Evolutionary conservation across 2,113 vertebrate species (phyloP).

Genomic region (Neomonachus schauinslandi): DNA sequence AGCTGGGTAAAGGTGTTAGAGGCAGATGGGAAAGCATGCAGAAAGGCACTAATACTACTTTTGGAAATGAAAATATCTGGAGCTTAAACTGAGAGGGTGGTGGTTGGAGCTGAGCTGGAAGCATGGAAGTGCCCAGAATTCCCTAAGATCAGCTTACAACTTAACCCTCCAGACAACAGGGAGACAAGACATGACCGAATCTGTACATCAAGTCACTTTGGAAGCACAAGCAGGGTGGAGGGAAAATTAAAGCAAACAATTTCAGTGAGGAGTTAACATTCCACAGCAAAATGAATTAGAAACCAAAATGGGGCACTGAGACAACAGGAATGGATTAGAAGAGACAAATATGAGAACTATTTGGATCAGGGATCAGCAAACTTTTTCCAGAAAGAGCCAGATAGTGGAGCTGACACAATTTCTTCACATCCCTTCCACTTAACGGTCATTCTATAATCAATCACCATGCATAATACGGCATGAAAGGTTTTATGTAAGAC

Average conservation of each 20-base stretch:
- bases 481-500: slow-evolving; percentile 5
- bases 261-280: not conserved
- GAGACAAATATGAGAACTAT: not conserved
- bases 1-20: not conserved
- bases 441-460: not conserved
- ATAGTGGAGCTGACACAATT: not conserved
- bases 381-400: not conserved
- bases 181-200: not conserved
- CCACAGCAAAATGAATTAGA: not conserved
- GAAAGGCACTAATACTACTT: not conserved
- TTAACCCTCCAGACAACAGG: not conserved
- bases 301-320: not conserved
- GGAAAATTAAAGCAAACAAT: not conserved
- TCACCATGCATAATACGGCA: not conserved
- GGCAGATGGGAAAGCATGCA: not conserved
- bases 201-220: not conserved
- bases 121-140: not conserved
- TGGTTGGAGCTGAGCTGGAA: not conserved
- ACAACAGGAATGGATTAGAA: not conserved
- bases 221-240: not conserved
- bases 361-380: not conserved
- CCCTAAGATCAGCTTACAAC: not conserved
- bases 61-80: not conserved
- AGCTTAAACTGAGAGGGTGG: not conserved
- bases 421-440: slow-evolving; percentile 13